These are phyloP conservation scores for Pegoplata infirma DNA, from an alignment of 2,888 invertebrate species.

Conservation along the genomic window DNA sequence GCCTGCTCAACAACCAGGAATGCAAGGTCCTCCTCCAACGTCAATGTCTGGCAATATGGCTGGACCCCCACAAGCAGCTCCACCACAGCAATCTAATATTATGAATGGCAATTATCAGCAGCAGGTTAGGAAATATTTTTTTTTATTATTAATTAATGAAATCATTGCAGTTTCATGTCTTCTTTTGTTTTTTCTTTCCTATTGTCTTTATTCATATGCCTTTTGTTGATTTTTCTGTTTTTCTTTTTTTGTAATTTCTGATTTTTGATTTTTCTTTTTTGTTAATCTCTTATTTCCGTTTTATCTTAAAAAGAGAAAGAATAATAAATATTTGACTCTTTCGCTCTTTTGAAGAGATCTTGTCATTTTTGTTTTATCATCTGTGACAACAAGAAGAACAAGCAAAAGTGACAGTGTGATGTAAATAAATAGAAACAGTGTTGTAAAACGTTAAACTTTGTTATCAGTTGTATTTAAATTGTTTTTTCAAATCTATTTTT, in stretches of 20 bases:
- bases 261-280: slow-evolving; percentile 4
- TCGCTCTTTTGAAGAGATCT: slow-evolving; percentile 23
- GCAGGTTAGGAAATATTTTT: slow-evolving; percentile 72
- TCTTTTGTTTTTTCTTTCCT: not conserved
- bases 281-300: not conserved
- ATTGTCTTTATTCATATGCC: not conserved
- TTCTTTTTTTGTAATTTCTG: slow-evolving; percentile 7
- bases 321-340: not conserved
- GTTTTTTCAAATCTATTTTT: not conserved
- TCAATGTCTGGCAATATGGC: slow-evolving; percentile 62
- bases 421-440: not conserved
- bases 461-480: slow-evolving; percentile 20
- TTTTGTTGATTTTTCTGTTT: slow-evolving; percentile 8
- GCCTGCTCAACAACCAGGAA: slow-evolving; percentile 55
- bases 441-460: not conserved
- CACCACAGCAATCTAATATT: slow-evolving; percentile 60
- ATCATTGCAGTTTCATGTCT: slow-evolving; percentile 13
- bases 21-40: slow-evolving; percentile 61
- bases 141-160: not conserved
- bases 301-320: not conserved
- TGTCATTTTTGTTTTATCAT: not conserved
- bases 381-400: not conserved
- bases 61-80: slow-evolving; percentile 65
- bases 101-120: slow-evolving; percentile 77
- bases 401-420: not conserved